These are phyloP conservation scores for Papilio dardanus DNA, from an alignment of 1,140 invertebrate genomes.

Conservation along the genomic window DNA sequence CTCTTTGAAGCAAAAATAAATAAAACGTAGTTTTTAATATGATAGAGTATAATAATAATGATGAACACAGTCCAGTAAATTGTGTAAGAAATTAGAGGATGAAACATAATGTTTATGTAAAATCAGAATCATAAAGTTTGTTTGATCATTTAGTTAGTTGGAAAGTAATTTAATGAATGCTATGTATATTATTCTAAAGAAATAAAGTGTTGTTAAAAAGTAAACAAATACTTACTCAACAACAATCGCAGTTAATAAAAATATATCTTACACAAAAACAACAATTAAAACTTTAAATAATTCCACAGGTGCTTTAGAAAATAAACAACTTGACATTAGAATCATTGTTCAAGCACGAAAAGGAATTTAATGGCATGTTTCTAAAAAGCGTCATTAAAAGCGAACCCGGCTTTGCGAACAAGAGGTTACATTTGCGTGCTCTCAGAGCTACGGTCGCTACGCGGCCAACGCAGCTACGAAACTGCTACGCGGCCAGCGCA, in stretches of 20 bases:
- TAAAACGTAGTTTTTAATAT: neutral
- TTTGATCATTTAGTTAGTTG: neutral
- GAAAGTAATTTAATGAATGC: neutral
- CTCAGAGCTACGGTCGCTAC: slow-evolving; percentile 37
- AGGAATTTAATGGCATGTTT: slow-evolving; percentile 62
- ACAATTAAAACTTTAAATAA: slow-evolving; percentile 46
- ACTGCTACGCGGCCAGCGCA: slow-evolving; percentile 41
- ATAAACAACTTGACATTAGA: slow-evolving; percentile 63
- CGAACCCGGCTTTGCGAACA: slow-evolving; percentile 51
- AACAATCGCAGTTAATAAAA: slow-evolving; percentile 47
- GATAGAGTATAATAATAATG: neutral
- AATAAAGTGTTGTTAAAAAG: neutral
- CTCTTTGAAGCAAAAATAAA: neutral
- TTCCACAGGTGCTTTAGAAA: slow-evolving; percentile 65
- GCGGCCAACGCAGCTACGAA: slow-evolving; percentile 33
- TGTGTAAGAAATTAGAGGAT: neutral
- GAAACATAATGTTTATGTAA: neutral
- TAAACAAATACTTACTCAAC: slow-evolving; percentile 50
- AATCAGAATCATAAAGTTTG: neutral
- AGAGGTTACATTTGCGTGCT: slow-evolving; percentile 62
- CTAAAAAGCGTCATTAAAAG: slow-evolving; percentile 56
- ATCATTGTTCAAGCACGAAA: slow-evolving; percentile 63
- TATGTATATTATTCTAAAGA: neutral
- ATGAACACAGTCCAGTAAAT: too few species aligned
- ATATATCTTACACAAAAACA: slow-evolving; percentile 53